A percentile compares a stretch with the other conserved stretches of the same genome.
Conservation (phyloP, 2,113 vertebrate genomes). For the Anarhynchus alexandrinus region DNA sequence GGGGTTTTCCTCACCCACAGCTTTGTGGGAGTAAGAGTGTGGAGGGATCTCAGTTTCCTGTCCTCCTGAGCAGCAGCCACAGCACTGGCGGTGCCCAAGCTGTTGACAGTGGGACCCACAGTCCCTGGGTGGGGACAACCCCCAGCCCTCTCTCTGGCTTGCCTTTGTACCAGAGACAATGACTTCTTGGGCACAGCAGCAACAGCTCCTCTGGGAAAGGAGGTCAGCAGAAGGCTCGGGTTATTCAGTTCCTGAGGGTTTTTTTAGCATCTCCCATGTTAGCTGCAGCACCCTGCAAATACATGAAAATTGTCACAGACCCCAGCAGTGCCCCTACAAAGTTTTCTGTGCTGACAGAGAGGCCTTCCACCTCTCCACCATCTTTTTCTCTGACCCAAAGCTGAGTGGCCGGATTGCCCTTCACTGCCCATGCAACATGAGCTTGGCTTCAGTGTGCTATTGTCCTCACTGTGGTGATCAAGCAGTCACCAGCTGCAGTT, state of each 20-base stretch:
- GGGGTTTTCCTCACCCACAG: background rate
- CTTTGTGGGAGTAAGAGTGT: background rate
- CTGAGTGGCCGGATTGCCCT: background rate
- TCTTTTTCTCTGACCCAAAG: background rate
- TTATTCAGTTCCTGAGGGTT: accelerated
- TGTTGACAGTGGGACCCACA: background rate
- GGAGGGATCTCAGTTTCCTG: accelerated
- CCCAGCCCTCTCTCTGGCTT: background rate
- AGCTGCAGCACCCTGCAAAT: background rate
- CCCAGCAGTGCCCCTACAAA: background rate
- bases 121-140: background rate
- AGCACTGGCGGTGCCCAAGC: accelerated
- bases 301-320: background rate
- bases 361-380: background rate
- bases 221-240: background rate
- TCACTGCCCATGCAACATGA: accelerated
- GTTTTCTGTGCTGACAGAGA: background rate
- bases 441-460: accelerated
- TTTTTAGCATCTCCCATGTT: background rate
- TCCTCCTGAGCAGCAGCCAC: background rate
- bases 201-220: background rate
- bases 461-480: background rate
- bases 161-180: accelerated
- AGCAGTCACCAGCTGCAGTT: accelerated
- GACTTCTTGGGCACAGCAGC: accelerated